phyloP scores from a whole-genome alignment of 2,113 vertebrate genomes.

The Poeciliopsis retropinna region DNA sequence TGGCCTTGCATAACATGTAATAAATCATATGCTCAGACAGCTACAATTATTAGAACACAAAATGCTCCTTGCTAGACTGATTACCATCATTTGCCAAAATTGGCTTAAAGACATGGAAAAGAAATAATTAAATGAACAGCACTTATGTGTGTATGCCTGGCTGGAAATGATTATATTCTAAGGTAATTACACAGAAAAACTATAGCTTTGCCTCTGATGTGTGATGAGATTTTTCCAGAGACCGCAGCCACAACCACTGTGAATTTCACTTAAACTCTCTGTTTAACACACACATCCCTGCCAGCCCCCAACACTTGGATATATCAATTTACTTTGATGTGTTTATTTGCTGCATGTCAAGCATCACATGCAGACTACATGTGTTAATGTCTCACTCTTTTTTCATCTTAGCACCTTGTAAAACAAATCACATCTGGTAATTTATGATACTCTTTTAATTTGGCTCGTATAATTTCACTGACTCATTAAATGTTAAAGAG shows the following conservation, averaged over 20 bases:
- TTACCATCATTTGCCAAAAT: conserved; percentile 37
- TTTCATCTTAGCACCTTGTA: conserved; percentile 19
- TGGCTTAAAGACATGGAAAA: conserved; percentile 37
- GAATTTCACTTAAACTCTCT: conserved; percentile 39
- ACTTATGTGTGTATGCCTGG: conserved; percentile 1
- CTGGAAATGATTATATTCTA: conserved; percentile 33
- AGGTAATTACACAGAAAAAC: conserved; percentile 35
- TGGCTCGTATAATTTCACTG: conserved; percentile 7
- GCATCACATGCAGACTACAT: conserved; percentile 2
- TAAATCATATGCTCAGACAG: conserved; percentile 67
- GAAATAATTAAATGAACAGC: conserved; percentile 8
- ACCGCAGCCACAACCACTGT: conserved; percentile 7
- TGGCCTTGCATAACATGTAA: conserved; percentile 61
- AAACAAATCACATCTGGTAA: conserved; percentile 29
- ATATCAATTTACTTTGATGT: conserved; percentile 51
- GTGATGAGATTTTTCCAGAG: conserved; percentile 24
- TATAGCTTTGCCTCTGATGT: conserved; percentile 38
- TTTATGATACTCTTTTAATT: conserved; percentile 18
- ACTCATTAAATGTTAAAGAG: conserved; percentile 28
- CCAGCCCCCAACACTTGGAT: conserved; percentile 23
- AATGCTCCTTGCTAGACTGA: conserved; percentile 36
- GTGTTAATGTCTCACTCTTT: conserved; percentile 12
- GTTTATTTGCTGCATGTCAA: conserved; percentile 49
- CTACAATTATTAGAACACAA: conserved; percentile 54
- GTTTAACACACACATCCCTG: conserved; percentile 23